Base-by-base conservation (phyloP, 2,888 invertebrate species). In the Diabrotica balteata region DNA sequence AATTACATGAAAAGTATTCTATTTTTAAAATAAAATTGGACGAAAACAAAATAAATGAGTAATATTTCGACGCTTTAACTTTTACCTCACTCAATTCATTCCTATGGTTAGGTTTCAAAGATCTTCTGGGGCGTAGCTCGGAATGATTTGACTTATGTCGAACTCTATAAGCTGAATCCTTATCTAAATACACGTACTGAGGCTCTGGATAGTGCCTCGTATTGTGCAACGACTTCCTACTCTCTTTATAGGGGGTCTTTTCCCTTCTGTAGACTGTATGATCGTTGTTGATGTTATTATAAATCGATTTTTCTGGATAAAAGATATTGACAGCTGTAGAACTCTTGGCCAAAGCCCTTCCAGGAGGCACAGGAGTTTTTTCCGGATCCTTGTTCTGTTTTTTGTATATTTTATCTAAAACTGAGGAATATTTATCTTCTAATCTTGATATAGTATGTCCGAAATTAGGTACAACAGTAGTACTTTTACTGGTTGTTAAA, bases 351-450 rank as follows among this genome's bases (percentile, higher is more conserved):
- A 93, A 81, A 81, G 77, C 51, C 80, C 76, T 63, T 76, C 84
- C 81, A 80, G 90, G 59, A 49, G 68, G 60, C 4, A 92, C 92
- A 57, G 91, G 83, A 0, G 91, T 91, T 83, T 90, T 90, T 76
- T 93, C 93, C 2, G 88, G 88, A 79, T 90, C 87, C 72, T 85
- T 86, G 44, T 46, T 52, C 2, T 57, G 55, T 78, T 87, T 87
- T 75, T 88, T 86, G 43, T 91, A 90, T 75, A 91, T 89, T 78
- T 89, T 88, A 79, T 93, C 92, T 77, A 93, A 84, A 32, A 93
- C 89, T 17, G 91, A 88, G 1, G 92, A 90, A 83, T 93, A 93
- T 83, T 93, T 93, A 80, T 93, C 92, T 85, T 93, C 93, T 76
- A 93, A 85, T 17, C 92, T 89, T 70, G 88, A 89, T 61, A 92